Percentiles rank a stretch among this genome's conserved stretches.
phyloP scores from a whole-genome alignment of 2,888 invertebrate genomes.

The Homarus gammarus region DNA sequence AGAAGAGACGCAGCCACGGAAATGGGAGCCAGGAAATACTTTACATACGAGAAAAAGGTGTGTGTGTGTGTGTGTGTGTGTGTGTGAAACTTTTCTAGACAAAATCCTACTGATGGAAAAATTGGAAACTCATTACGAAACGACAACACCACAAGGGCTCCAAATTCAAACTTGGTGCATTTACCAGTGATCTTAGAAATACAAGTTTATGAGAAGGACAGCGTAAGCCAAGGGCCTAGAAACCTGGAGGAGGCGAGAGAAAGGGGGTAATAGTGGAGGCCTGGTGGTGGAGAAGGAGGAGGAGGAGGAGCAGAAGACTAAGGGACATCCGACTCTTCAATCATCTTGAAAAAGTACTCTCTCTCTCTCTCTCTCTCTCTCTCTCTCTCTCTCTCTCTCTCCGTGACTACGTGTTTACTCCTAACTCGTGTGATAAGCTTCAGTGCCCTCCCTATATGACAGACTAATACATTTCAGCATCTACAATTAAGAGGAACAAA shows the following conservation, averaged over 20 bases:
- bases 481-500: background rate
- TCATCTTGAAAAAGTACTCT: background rate
- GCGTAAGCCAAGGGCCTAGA: background rate
- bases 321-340: background rate
- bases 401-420: too few relatives aligned
- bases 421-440: background rate
- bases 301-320: background rate
- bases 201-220: background rate
- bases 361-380: slow-evolving; percentile 44
- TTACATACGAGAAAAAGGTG: too few relatives aligned
- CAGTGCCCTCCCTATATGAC: too few relatives aligned
- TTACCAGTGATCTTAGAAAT: background rate
- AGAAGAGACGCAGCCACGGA: too few relatives aligned
- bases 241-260: background rate
- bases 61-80: background rate
- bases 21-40: too few relatives aligned
- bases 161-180: too few relatives aligned
- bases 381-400: slow-evolving; percentile 23
- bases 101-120: too few relatives aligned
- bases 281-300: too few relatives aligned
- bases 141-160: too few relatives aligned
- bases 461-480: too few relatives aligned
- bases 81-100: too few relatives aligned
- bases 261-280: background rate
- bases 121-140: too few relatives aligned